Evolutionary conservation across 2,113 vertebrate genomes (phyloP).

Genomic region (Kobus ellipsiprymnus): DNA sequence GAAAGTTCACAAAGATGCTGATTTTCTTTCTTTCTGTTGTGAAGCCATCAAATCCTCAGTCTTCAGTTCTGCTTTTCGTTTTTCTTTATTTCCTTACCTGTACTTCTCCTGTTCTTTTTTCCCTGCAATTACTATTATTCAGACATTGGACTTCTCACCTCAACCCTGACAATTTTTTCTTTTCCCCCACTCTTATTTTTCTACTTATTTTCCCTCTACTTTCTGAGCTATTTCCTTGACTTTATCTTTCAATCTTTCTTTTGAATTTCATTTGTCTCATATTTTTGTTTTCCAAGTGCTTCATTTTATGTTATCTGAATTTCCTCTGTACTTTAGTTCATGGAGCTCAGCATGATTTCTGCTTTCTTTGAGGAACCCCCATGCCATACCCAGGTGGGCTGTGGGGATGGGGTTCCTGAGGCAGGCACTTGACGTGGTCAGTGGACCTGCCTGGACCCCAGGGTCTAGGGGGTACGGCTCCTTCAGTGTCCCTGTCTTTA

Average conservation of each 20-base stretch:
- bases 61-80: not conserved
- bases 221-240: not conserved
- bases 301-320: not conserved
- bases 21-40: not conserved
- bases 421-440: accelerated
- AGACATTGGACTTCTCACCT: not conserved
- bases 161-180: too few relatives aligned
- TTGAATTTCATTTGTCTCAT: not conserved
- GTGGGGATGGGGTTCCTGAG: not conserved
- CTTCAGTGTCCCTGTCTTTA: too few relatives aligned
- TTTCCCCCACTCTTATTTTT: not conserved
- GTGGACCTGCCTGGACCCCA: not conserved
- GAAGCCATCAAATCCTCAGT: too few relatives aligned
- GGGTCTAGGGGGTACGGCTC: not conserved
- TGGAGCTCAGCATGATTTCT: not conserved
- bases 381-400: accelerated
- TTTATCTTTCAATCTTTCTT: not conserved
- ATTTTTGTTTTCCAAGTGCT: not conserved
- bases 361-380: not conserved
- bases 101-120: not conserved
- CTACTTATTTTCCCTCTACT: not conserved
- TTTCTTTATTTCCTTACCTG: not conserved
- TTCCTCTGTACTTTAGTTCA: not conserved
- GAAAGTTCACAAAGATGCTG: not conserved
- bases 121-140: not conserved